Conservation (phyloP, 2,888 invertebrate species). For the Cataglyphis rosenhaueri region DNA sequence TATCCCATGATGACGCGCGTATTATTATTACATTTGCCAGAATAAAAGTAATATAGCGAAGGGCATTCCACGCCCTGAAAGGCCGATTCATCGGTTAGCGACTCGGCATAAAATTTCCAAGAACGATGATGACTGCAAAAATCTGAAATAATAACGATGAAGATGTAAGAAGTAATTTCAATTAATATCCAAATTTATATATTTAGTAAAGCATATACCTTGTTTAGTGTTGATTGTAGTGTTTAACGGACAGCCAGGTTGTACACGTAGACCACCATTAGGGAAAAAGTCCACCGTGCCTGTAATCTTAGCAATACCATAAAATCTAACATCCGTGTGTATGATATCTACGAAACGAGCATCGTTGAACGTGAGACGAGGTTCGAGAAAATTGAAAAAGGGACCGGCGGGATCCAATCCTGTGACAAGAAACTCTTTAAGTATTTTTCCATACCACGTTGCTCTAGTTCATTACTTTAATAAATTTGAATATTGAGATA, state of each 20-base stretch:
- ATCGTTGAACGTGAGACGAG: conserved; percentile 79
- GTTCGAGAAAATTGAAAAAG: conserved; percentile 83
- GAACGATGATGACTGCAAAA: conserved; percentile 87
- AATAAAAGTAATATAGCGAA: conserved; percentile 7
- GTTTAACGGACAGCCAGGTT: conserved; percentile 85
- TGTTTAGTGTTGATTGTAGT: conserved; percentile 24
- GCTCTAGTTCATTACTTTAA: neutral
- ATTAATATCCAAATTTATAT: conserved; percentile 27
- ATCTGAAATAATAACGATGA: conserved; percentile 79
- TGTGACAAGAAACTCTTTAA: conserved; percentile 63
- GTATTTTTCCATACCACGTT: too few species aligned
- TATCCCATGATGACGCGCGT: conserved; percentile 74
- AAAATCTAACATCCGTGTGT: conserved; percentile 86
- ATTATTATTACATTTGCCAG: conserved; percentile 53
- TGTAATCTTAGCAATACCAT: conserved; percentile 80
- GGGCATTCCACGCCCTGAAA: conserved; percentile 81
- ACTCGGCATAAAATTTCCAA: conserved; percentile 86
- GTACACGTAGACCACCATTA: conserved; percentile 85
- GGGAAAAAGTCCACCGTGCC: conserved; percentile 86
- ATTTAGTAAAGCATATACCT: neutral
- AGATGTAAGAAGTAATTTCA: neutral
- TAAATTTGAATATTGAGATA: neutral
- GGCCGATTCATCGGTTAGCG: conserved; percentile 81
- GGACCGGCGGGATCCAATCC: conserved; percentile 87
- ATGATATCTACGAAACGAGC: conserved; percentile 86